These are phyloP conservation scores for Neolamprologus kungweensis DNA, from an alignment of 2,113 vertebrate species.

Conservation along the genomic window DNA sequence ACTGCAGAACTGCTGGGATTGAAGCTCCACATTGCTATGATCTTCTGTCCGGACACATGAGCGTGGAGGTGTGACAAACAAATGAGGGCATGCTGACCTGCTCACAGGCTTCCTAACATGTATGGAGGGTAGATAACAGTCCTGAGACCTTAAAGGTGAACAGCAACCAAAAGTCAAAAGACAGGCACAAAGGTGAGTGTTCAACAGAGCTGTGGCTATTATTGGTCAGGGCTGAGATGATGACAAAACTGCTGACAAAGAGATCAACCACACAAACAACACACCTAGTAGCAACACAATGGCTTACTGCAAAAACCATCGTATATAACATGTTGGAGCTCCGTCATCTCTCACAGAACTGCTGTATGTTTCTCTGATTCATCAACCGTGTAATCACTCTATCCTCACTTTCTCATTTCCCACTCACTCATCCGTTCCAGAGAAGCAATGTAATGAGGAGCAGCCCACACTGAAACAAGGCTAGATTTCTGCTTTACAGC, in stretches of 20 bases:
- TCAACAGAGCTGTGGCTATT: not conserved
- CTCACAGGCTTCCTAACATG: not conserved
- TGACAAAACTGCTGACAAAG: slow-evolving; percentile 6
- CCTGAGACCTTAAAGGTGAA: slow-evolving; percentile 22
- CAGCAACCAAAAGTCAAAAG: slow-evolving; percentile 10
- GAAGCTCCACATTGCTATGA: not conserved
- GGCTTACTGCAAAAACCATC: not conserved
- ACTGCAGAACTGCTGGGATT: not conserved
- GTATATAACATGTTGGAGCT: not conserved
- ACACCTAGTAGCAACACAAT: not conserved
- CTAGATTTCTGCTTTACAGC: not conserved
- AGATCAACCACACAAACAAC: not conserved
- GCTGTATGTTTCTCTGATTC: not conserved
- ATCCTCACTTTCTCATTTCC: not conserved
- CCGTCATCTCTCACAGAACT: not conserved
- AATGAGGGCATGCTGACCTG: not conserved
- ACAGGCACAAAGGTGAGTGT: not conserved
- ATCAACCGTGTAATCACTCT: not conserved
- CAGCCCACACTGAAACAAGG: slow-evolving; percentile 6
- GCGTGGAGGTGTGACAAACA: not conserved
- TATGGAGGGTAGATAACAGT: not conserved
- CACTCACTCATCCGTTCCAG: slow-evolving; percentile 6
- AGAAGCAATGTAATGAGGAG: not conserved
- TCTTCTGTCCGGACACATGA: not conserved
- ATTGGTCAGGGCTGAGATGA: not conserved